Evolutionary conservation across 2,113 vertebrate genomes (phyloP), one percentile per base, ranked within the genome.

Genomic region (Macrotis lagotis): DNA sequence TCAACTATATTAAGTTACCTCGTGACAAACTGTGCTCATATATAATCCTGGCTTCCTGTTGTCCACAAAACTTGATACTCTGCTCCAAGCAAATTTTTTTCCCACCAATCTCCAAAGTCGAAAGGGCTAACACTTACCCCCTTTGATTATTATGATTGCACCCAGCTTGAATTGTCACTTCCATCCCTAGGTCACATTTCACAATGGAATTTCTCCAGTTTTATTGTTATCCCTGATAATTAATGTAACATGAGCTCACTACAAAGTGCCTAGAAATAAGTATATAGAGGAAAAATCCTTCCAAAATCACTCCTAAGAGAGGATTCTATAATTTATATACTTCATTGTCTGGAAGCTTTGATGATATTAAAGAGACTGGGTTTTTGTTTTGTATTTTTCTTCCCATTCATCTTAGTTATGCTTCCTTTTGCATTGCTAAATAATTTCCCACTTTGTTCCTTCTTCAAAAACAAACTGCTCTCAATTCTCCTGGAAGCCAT

Each of bases 341-440:
- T 12, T 93, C 25, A 94, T 93, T 1, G 88, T 91, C 59, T 88
- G n/a, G 88, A 49, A 31, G 83, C 48, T 94, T 50, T 50, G 37
- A 8, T 89, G 12, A n/a, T 89, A 59, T 88, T 48, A 59, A 88
- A 51, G 9, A 37, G 25, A 16, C 51, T 59, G 50, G 3, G 0
- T 95, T 48, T 93, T 37, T 31, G 10, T 24, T 47, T 91, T 7
- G 51, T 26, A 92, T 59, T 90, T 90, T 59, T 48, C 7, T 66
- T 51, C 51, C 11, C 44, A 52, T 90, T 90, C 51, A 48, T 19
- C 25, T 91, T 94, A 89, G 25, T 88, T 91, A 53, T 28, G 26
- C 12, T 88, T 93, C 37, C 92, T 93, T 91, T 91, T 92, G 91
- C 44, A 48, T 37, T 66, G 48, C 1, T 89, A 91, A 91, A 92